phyloP scores from a whole-genome alignment of 2,113 vertebrate genomes.

The Ranitomeya imitator region DNA sequence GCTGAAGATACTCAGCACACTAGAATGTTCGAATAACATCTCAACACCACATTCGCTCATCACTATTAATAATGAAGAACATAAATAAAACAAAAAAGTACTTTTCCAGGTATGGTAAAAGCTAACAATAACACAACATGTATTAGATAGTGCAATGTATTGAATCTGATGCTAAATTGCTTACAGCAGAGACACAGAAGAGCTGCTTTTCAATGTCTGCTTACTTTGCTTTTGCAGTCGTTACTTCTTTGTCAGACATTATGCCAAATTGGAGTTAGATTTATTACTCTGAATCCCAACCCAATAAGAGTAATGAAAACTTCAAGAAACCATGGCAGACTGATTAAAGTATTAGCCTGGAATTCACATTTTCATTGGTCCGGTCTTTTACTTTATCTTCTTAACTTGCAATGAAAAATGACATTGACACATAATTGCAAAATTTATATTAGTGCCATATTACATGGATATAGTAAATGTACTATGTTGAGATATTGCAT shows the following conservation, averaged over 20 bases:
- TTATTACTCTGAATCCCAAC: slow-evolving; percentile 43
- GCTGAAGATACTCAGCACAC: no score
- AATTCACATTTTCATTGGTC: slow-evolving; percentile 38
- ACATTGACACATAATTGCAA: slow-evolving; percentile 16
- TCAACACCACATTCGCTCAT: no score
- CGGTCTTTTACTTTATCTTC: slow-evolving; percentile 14
- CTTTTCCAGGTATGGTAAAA: background rate
- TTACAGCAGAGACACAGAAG: slow-evolving; percentile 10
- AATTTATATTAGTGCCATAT: slow-evolving; percentile 13
- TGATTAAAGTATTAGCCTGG: slow-evolving; percentile 32
- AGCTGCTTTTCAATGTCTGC: background rate
- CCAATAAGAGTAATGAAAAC: slow-evolving; percentile 45
- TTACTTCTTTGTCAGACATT: slow-evolving; percentile 32
- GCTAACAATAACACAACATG: background rate
- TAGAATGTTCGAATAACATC: no score
- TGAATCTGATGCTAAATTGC: slow-evolving; percentile 7
- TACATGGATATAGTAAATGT: slow-evolving; percentile 10
- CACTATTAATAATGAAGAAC: background rate
- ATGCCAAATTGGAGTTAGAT: slow-evolving; percentile 51
- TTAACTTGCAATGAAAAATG: slow-evolving; percentile 13
- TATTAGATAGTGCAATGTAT: background rate
- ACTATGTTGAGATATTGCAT: slow-evolving; percentile 8
- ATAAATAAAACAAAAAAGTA: background rate
- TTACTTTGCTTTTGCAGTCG: background rate
- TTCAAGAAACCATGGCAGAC: slow-evolving; percentile 24